Conservation (phyloP, 2,888 invertebrate genomes). For the Petrolisthes manimaculis region DNA sequence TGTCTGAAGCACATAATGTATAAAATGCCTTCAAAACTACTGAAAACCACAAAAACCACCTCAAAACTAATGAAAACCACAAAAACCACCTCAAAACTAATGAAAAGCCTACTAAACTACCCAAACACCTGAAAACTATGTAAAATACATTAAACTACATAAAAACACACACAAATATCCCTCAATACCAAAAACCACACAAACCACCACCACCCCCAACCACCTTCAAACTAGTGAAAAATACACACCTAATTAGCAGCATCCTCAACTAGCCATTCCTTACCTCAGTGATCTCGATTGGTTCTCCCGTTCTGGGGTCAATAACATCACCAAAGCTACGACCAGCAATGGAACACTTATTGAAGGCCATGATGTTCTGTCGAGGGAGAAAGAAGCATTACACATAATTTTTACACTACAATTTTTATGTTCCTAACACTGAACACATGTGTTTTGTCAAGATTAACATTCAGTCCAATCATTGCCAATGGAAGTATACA, state of each 20-base stretch:
- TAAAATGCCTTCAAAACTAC: not conserved
- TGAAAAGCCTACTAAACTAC: not conserved
- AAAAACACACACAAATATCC: not conserved
- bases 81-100: not conserved
- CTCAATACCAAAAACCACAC: not conserved
- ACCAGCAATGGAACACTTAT: slow-evolving; percentile 96
- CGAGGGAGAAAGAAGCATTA: slow-evolving; percentile 60
- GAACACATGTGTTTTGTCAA: too few species aligned
- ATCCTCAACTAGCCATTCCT: not conserved
- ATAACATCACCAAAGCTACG: slow-evolving; percentile 91
- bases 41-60: too few species aligned
- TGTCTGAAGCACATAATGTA: too few species aligned
- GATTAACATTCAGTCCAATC: too few species aligned
- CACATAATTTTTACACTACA: too few species aligned
- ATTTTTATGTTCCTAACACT: too few species aligned
- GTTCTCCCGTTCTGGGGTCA: slow-evolving; percentile 88
- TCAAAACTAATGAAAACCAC: too few species aligned
- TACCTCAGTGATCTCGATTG: slow-evolving; percentile 85
- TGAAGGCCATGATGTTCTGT: slow-evolving; percentile 99
- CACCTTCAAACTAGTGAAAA: not conserved
- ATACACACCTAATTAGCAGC: not conserved
- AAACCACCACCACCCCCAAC: not conserved
- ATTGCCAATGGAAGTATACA: too few species aligned
- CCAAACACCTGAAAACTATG: not conserved
- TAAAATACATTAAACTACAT: not conserved